phyloP scores from a whole-genome alignment of 2,888 invertebrate genomes.

The Toxonevra muliebris region DNA sequence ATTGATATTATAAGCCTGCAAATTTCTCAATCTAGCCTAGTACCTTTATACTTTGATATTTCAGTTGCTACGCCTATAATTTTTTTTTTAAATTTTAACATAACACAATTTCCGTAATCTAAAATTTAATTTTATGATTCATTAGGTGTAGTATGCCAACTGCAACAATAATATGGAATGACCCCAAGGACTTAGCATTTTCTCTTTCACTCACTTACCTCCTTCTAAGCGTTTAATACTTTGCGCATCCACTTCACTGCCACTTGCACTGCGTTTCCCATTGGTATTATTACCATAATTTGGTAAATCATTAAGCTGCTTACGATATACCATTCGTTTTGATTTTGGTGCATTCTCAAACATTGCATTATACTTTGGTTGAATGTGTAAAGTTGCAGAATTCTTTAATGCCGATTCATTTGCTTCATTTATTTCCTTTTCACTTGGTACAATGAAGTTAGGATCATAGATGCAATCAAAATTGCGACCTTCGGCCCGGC shows the following conservation, averaged over 20 bases:
- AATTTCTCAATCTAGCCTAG: too few species aligned
- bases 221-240: neutral
- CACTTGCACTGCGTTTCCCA: neutral
- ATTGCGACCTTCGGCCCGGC: slow-evolving; percentile 32
- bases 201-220: slow-evolving; percentile 5
- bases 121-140: too few species aligned
- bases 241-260: neutral
- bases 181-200: slow-evolving; percentile 28
- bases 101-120: too few species aligned
- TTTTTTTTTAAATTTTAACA: too few species aligned
- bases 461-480: slow-evolving; percentile 48
- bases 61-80: too few species aligned
- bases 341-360: slow-evolving; percentile 43
- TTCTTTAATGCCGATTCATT: slow-evolving; percentile 34
- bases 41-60: too few species aligned
- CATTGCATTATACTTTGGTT: slow-evolving; percentile 43
- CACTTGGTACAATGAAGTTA: slow-evolving; percentile 34
- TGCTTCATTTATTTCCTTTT: slow-evolving; percentile 38
- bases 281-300: neutral
- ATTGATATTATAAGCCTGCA: too few species aligned
- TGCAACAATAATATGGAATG: slow-evolving; percentile 2
- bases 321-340: slow-evolving; percentile 33
- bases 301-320: slow-evolving; percentile 33
- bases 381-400: slow-evolving; percentile 41
- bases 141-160: too few species aligned